Percentiles rank a stretch among this genome's conserved stretches.
These are phyloP conservation scores for Microplitis demolitor DNA, from an alignment of 1,140 invertebrate species.

Conservation along the genomic window DNA sequence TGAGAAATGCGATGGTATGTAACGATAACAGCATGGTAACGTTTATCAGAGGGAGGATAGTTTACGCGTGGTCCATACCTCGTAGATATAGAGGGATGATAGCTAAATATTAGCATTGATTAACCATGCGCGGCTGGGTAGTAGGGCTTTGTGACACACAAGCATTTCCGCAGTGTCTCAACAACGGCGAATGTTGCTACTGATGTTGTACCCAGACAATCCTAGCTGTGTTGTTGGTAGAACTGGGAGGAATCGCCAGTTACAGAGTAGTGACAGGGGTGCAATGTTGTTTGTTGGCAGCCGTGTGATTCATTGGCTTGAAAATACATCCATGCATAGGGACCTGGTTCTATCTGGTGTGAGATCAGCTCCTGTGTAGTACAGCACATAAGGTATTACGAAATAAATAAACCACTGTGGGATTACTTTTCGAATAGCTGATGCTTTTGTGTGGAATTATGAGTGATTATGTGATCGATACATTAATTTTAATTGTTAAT, in stretches of 20 bases:
- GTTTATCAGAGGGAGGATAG: background rate
- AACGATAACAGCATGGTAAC: background rate
- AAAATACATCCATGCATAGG: background rate
- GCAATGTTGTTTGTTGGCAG: constrained; percentile 14
- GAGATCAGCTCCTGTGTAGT: too few species aligned
- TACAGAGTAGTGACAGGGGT: background rate
- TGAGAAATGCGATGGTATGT: background rate
- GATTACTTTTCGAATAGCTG: too few species aligned
- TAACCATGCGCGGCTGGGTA: constrained; percentile 32
- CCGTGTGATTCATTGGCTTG: constrained; percentile 15
- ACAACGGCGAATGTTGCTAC: background rate
- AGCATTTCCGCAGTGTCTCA: background rate
- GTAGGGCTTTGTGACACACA: constrained; percentile 13
- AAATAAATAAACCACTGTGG: too few species aligned
- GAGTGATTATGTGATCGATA: background rate
- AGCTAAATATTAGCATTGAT: constrained; percentile 46
- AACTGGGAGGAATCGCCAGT: background rate
- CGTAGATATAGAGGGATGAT: background rate
- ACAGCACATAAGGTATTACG: too few species aligned
- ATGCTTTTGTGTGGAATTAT: too few species aligned
- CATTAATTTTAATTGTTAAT: background rate
- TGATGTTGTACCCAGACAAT: constrained; percentile 4
- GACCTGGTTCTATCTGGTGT: too few species aligned
- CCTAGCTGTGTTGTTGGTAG: constrained; percentile 1
- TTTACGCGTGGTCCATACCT: constrained; percentile 5